Evolutionary conservation across 2,113 vertebrate genomes (phyloP).

Genomic region (Todiramphus saurophagus): DNA sequence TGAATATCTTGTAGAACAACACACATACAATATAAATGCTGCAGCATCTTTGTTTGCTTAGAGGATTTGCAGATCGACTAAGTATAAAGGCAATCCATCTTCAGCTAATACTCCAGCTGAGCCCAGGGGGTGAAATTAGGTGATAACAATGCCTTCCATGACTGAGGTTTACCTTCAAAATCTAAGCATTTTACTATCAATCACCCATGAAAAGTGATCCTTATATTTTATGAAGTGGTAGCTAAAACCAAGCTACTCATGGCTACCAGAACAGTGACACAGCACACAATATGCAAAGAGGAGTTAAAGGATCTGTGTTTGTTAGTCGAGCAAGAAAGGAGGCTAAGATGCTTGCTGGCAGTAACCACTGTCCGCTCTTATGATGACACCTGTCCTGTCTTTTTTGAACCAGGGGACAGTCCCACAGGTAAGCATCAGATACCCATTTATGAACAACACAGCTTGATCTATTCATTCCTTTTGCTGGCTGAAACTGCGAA

Average conservation of each 20-base stretch:
- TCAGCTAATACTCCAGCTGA: background rate
- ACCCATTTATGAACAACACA: background rate
- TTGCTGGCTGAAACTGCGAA: background rate
- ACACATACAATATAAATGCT: background rate
- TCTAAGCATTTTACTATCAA: background rate
- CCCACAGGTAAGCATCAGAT: background rate
- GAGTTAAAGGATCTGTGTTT: background rate
- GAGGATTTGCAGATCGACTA: background rate
- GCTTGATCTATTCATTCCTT: background rate
- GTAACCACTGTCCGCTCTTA: background rate
- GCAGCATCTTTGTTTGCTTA: background rate
- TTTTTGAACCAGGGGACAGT: background rate
- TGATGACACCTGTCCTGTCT: background rate
- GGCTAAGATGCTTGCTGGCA: background rate
- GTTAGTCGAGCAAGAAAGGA: background rate
- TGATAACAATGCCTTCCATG: background rate
- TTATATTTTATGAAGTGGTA: background rate
- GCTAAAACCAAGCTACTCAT: background rate
- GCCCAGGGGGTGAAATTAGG: background rate
- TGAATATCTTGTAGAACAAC: background rate
- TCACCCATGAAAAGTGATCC: background rate
- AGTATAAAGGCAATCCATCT: background rate
- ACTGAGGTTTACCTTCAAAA: background rate
- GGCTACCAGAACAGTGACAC: background rate
- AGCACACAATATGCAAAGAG: background rate